Evolutionary conservation across 2,888 invertebrate species (phyloP), one percentile per base, ranked within the genome.

Genomic region (Chouioia cunea): DNA sequence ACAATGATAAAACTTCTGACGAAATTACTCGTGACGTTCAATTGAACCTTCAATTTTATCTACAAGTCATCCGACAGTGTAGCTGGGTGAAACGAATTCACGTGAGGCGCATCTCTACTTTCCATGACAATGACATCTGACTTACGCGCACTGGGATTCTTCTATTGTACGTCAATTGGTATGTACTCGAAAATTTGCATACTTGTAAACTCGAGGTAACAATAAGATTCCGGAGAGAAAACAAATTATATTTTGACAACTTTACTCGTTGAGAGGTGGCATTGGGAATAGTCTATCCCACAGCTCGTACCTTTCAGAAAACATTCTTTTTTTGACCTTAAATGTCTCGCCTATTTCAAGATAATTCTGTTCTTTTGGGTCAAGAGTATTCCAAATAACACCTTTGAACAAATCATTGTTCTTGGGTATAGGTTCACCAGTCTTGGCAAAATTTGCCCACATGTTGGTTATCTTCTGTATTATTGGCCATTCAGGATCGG

Each of bases 391-490:
- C 87, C 87, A 87, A 60, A 80, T 84, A 0, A 82, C 81, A 64
- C 83, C 82, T 59, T 82, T 81, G 62, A 86, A 78, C n/a, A 79
- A 73, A 15, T 79, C 79, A 18, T 81, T 78, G 18, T 79, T 74
- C 22, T 79, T 79, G 0, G 86, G 86, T 64, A 86, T 85, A 4
- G 87, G 89, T 79, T 83, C 89, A 81, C 87, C 91, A 81, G 76
- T 78, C 43, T 75, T 75, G 6, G 71, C 71, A 14, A 71, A 71
- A n/a, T 66, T 63, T 6, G 22, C 16, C 62, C 62, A 71, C 57
- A 87, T 76, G 0, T 81, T 77, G 0, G 87, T 87, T 76, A 86
- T 77, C 54, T 83, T 83, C 15, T 83, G 79, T 1, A 88, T 85
- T 66, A 86, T 85, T 14, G 78, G 74, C 48, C 82, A 80, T 68